phyloP scores from a whole-genome alignment of 2,888 invertebrate genomes.

The Oscheius onirici region DNA sequence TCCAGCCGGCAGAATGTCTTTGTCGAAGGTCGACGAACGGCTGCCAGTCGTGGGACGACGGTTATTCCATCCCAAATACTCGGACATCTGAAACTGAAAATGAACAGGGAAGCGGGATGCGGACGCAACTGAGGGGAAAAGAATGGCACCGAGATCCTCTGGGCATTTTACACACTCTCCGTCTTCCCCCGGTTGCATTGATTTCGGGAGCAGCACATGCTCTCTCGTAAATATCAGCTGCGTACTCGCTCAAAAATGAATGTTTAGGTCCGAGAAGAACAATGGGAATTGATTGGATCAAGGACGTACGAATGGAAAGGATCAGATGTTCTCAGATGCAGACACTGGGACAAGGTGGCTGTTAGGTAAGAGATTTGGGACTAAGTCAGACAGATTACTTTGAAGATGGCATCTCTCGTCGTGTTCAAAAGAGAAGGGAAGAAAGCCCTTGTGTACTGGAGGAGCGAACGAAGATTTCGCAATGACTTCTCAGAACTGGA shows the following conservation, averaged over 20 bases:
- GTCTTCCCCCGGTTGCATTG: slow-evolving; percentile 6
- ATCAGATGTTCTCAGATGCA: slow-evolving; percentile 48
- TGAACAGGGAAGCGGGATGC: not conserved
- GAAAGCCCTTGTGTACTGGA: slow-evolving; percentile 38
- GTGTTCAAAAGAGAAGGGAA: slow-evolving; percentile 29
- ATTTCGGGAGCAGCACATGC: slow-evolving; percentile 23
- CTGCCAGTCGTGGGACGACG: slow-evolving; percentile 49
- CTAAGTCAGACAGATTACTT: not conserved
- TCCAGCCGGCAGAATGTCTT: slow-evolving; percentile 46
- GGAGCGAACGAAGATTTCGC: slow-evolving; percentile 55
- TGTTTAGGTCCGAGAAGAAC: slow-evolving; percentile 38
- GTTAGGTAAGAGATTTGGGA: slow-evolving; percentile 36
- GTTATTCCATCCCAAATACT: slow-evolving; percentile 67
- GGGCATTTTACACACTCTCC: slow-evolving; percentile 18
- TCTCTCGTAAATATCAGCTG: slow-evolving; percentile 26
- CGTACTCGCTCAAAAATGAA: not conserved
- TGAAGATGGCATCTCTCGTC: slow-evolving; percentile 57
- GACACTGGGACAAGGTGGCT: slow-evolving; percentile 59
- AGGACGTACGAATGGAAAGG: slow-evolving; percentile 56
- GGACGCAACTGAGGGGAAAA: too few relatives aligned
- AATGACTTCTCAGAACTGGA: slow-evolving; percentile 37
- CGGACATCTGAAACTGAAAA: slow-evolving; percentile 55
- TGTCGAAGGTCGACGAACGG: slow-evolving; percentile 39
- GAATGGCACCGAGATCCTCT: slow-evolving; percentile 6
- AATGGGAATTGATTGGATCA: slow-evolving; percentile 58